Evolutionary conservation across 2,888 invertebrate species (phyloP), one percentile per base, ranked within the genome.

Genomic region (Epinotia ramella): DNA sequence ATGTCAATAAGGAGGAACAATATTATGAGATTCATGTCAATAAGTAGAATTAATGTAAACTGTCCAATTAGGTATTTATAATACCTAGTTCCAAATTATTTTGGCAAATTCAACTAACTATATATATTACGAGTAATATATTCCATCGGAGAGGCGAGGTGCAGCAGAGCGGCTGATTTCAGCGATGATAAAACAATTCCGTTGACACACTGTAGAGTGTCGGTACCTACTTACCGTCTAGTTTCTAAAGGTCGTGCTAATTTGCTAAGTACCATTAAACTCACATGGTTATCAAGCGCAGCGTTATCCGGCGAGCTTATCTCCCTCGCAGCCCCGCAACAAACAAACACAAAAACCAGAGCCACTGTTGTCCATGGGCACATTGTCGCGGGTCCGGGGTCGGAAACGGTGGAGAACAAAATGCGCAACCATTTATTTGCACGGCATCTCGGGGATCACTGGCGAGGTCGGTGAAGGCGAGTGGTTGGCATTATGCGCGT

Each of bases 311-410:
- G 84, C 69, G 86, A 84, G 77, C 82, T 85, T 78, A 92, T 85
- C 81, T 92, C 86, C 86, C 89, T 90, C 80, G 90, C 87, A 76
- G 79, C 79, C 76, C 84, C 80, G 78, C 79, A 81, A 77, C 88
- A 80, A 80, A 87, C 83, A 83, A 92, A 86, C 90, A 94, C 92
- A 88, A 86, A 85, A 83, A 89, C 86, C 82, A 89, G 84, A 85
- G 86, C 88, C 91, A 93, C 91, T 84, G 89, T 84, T 88, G 88
- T 91, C 93, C 94, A 94, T 92, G 86, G 87, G 91, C 92, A 92
- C 94, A 94, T 94, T 87, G 89, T 93, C 88, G 90, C 83, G 85
- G 84, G 80, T 84, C 81, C 80, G 83, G 64, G 77, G 73, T 78
- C 73, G 81, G 83, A 83, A 86, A 81, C 82, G 86, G 76, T 64